Base-by-base conservation (phyloP, 2,797 vertebrate species). In the Ibycter americanus region DNA sequence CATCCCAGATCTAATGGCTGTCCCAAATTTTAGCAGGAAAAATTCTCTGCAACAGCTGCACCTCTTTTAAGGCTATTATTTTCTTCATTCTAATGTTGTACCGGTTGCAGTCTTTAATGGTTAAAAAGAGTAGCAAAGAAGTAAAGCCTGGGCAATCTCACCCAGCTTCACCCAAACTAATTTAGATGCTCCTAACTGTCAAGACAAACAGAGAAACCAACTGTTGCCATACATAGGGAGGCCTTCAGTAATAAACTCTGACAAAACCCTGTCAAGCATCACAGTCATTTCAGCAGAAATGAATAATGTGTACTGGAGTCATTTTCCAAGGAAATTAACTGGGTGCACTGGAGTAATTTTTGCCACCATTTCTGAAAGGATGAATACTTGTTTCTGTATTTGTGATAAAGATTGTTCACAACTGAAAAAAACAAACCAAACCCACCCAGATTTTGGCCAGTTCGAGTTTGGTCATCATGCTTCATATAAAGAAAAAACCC, bases 1-100 rank as follows among this genome's bases (percentile, higher is more conserved):
- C 93, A 91, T 97, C 81, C 90, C 66, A 79, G 74, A 96, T 89
- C 90, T 85, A 93, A 83, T 49, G 62, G 87, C 46, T 51, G 74
- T 91, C 94, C 79, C 84, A 89, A 85, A 87, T 89, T 89, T 18
- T 63, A 95, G 46, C 23, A 44, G 38, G 61, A 58, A 94, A 80
- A 86, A 73, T 34, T 67, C 36, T 87, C 56, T 55, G 15, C 73
- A 91, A 76, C 84, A 94, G 54, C 90, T 94, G 93, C 65, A 79
- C 87, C 67, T 93, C 72, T 93, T 94, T 85, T 85, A 84, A 87
- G 85, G 26, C 25, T 63, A 14, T 32, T 79, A 9, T 89, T 87
- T 72, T 84, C 79, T 80, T 62, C 61, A 62, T 36, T 65, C 34
- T 29, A 52, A 4, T 1, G 1, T 49, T 40, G 27, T 12, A 21